Evolutionary conservation across 2,888 invertebrate species (phyloP), one percentile per base, ranked within the genome.

Genomic region (Catocala nupta): DNA sequence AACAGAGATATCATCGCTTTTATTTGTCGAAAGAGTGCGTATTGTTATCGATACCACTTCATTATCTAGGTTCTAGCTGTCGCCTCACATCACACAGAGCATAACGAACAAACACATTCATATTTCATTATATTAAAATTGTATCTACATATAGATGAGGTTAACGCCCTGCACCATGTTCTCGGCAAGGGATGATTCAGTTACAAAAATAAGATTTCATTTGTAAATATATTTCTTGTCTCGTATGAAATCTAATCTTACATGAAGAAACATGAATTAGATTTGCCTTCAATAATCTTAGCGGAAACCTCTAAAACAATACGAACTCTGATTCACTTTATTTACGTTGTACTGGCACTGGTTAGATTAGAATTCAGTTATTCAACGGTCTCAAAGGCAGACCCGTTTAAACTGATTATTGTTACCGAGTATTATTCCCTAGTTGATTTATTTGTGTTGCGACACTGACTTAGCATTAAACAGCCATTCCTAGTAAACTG

Each of bases 241-340:
- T 65, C 59, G 49, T 61, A 70, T 59, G 47, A 52, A 71, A 77
- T 75, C 62, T 65, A 71, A 75, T 75, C 65, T 68, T 54, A 45
- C 44, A 51, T n/a, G n/a, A n/a, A n/a, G 80, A 80, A 78, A 80
- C 68, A 67, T 63, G 65, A 59, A 74, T 76, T 67, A 63, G 63
- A 74, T 77, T 74, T 65, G 43, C 52, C 47, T 57, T 52, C 48
- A 62, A 59, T 62, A 68, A 70, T 63, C 61, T 59, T 58, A 56
- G 63, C 36, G n/a, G 34, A 59, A 62, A 48, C 44, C 49, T 55
- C 48, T 55, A 60, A 33, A 68, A 52, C 48, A 65, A 52, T 65
- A 59, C 7, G 13, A 56, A 59, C 49, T 47, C 56, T 9, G 52
- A 48, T 62, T 36, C 13, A 47, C 54, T 51, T 70, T 56, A 54